A percentile compares a stretch with the other conserved stretches of the same genome.
Conservation (phyloP, 2,113 vertebrate genomes). For the Indicator maculatus region DNA sequence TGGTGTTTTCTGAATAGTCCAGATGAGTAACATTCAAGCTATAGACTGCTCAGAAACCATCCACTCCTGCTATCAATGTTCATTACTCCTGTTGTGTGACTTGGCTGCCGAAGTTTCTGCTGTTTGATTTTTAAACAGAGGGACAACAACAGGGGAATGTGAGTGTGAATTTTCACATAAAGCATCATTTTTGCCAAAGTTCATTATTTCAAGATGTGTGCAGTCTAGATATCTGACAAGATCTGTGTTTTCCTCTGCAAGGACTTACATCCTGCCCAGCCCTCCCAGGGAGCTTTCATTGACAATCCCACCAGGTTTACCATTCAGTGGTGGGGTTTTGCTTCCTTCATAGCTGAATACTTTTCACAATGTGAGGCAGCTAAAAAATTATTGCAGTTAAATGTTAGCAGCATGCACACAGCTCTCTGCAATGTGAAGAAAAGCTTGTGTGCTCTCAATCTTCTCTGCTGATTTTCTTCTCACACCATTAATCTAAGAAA, state of each 20-base stretch:
- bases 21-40: background rate
- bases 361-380: background rate
- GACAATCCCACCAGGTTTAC: background rate
- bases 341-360: background rate
- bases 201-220: background rate
- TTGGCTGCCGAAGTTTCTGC: background rate
- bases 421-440: background rate
- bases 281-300: background rate
- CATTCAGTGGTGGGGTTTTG: background rate
- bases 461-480: constrained; percentile 14
- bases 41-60: constrained; percentile 10
- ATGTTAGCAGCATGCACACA: background rate
- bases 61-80: background rate
- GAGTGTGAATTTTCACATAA: background rate
- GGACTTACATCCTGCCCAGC: accelerated
- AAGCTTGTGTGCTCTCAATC: background rate
- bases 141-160: background rate
- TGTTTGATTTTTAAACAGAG: constrained; percentile 28
- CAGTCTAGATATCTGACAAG: background rate
- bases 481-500: constrained; percentile 57
- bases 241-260: background rate
- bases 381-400: background rate
- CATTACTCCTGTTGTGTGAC: constrained; percentile 28
- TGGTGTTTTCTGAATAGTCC: constrained; percentile 41
- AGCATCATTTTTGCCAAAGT: background rate